Percentiles rank a stretch among this genome's conserved stretches.
Evolutionary conservation across 2,113 vertebrate species (phyloP).

Genomic region (Sinocyclocheilus maitianheensis): DNA sequence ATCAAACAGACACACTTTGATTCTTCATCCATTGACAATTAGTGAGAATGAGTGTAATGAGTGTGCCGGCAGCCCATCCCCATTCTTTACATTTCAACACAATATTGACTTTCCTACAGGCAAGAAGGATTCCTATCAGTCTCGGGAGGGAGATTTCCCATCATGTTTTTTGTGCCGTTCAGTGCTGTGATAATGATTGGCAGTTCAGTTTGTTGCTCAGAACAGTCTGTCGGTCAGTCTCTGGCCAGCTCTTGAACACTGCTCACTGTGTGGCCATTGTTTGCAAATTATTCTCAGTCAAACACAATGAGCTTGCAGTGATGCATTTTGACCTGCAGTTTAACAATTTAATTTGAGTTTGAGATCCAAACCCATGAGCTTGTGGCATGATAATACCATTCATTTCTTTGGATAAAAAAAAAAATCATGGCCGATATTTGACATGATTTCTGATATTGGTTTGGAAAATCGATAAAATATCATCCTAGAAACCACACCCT

Average conservation of each 20-base stretch:
- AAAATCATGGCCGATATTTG: too few relatives aligned
- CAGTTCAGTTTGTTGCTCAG: slow-evolving; percentile 18
- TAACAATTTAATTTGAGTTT: slow-evolving; percentile 21
- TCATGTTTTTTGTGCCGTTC: neutral
- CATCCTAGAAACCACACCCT: neutral
- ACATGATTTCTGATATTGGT: neutral
- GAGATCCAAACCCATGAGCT: slow-evolving; percentile 21
- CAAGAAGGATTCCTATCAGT: slow-evolving; percentile 12
- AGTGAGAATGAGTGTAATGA: neutral
- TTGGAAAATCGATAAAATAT: neutral
- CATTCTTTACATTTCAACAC: slow-evolving; percentile 18
- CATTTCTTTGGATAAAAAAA: neutral
- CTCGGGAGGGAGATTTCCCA: slow-evolving; percentile 1
- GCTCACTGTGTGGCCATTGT: slow-evolving; percentile 26
- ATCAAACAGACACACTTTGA: neutral
- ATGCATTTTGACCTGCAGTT: slow-evolving; percentile 29
- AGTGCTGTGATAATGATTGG: neutral
- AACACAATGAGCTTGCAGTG: slow-evolving; percentile 33
- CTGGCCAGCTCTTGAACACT: slow-evolving; percentile 14
- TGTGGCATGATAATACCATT: neutral
- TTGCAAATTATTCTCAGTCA: slow-evolving; percentile 40
- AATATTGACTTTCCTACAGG: slow-evolving; percentile 23
- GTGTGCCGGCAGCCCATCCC: neutral
- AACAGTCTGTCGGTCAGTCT: slow-evolving; percentile 22
- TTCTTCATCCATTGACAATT: slow-evolving; percentile 23